A percentile compares a stretch with the other conserved stretches of the same genome.
phyloP scores from a whole-genome alignment of 1,140 invertebrate species.

The Trachymyrmex cornetzi region DNA sequence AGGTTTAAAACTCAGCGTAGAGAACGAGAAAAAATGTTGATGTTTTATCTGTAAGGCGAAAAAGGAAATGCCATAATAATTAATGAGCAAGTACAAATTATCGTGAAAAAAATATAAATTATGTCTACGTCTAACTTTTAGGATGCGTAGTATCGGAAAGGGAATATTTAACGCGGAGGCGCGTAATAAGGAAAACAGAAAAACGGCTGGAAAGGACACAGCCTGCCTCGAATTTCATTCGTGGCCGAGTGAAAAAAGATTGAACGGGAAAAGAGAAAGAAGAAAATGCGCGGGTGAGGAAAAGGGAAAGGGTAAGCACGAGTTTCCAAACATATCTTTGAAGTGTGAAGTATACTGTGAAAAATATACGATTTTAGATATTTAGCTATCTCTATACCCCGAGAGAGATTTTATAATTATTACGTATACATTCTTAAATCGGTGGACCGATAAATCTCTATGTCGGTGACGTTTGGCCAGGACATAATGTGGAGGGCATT shows the following conservation, averaged over 20 bases:
- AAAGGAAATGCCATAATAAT: slow-evolving; percentile 85
- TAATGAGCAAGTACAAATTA: slow-evolving; percentile 87
- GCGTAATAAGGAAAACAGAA: slow-evolving; percentile 48
- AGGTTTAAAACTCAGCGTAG: slow-evolving; percentile 83
- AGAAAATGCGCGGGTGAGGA: background rate
- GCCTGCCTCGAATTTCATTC: slow-evolving; percentile 27
- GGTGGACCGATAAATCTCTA: slow-evolving; percentile 45
- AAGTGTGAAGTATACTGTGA: slow-evolving; percentile 84
- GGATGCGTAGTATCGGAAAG: slow-evolving; percentile 73
- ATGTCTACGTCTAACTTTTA: slow-evolving; percentile 82
- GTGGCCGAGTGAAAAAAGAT: background rate
- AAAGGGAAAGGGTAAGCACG: slow-evolving; percentile 8
- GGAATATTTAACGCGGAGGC: slow-evolving; percentile 74
- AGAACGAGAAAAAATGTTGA: slow-evolving; percentile 77
- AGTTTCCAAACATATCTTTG: slow-evolving; percentile 82
- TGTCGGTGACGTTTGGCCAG: slow-evolving; percentile 63
- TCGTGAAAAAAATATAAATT: slow-evolving; percentile 79
- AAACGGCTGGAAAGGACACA: background rate
- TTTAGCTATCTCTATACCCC: slow-evolving; percentile 77
- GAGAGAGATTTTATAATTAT: slow-evolving; percentile 72
- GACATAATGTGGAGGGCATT: slow-evolving; percentile 79
- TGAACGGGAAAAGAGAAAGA: background rate
- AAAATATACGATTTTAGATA: slow-evolving; percentile 84
- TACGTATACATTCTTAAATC: slow-evolving; percentile 73
- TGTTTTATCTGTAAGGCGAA: slow-evolving; percentile 78